Evolutionary conservation across 1,140 invertebrate genomes (phyloP).

Genomic region (Leptopilina boulardi): DNA sequence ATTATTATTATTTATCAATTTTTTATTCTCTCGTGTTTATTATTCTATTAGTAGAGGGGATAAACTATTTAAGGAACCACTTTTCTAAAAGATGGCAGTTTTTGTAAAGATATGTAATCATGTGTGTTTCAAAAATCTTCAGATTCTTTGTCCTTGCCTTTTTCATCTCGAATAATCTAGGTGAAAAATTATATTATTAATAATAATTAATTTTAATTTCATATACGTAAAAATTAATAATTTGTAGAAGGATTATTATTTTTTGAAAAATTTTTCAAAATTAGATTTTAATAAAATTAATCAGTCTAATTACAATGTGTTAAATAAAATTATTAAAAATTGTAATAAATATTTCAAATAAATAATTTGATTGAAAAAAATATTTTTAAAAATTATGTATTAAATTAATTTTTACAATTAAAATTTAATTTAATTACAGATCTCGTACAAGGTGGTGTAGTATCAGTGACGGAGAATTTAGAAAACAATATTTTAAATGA

Average conservation of each 20-base stretch:
- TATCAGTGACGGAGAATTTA: neutral
- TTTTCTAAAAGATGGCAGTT: neutral
- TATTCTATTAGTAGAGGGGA: neutral
- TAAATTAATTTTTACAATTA: neutral
- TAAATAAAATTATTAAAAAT: too few relatives aligned
- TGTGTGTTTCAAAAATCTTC: neutral
- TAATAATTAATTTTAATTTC: too few relatives aligned
- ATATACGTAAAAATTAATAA: too few relatives aligned
- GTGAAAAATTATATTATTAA: neutral
- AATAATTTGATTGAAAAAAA: neutral
- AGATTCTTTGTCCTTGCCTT: neutral
- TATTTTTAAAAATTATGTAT: neutral
- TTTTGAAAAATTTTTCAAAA: too few relatives aligned
- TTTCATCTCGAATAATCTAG: neutral
- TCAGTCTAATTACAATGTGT: too few relatives aligned
- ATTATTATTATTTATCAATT: too few relatives aligned
- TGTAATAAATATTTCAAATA: neutral
- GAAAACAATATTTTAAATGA: neutral
- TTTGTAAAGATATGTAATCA: neutral
- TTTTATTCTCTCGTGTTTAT: neutral
- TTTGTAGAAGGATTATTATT: too few relatives aligned
- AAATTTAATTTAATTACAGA: neutral
- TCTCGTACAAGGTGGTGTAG: neutral
- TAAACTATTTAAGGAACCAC: neutral
- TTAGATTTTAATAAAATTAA: too few relatives aligned